Conservation (phyloP, 2,888 invertebrate species). For the Ophion ventricosus region DNA sequence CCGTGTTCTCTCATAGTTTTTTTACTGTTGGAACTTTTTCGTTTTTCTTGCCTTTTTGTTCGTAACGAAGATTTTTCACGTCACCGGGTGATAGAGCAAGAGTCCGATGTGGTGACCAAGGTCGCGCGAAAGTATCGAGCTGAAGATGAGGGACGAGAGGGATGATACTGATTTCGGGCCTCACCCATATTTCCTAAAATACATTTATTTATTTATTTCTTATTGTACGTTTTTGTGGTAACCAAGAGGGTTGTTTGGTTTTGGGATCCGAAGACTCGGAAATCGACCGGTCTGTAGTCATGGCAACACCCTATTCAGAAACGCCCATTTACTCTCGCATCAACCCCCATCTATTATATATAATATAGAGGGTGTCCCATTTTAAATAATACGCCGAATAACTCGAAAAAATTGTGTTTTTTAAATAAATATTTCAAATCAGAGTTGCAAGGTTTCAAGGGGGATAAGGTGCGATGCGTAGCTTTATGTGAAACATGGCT, state of each 20-base stretch:
- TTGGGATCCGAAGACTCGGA: conserved; percentile 67
- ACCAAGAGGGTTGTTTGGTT: conserved; percentile 47
- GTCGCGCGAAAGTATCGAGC: conserved; percentile 30
- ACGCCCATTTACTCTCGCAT: conserved; percentile 65
- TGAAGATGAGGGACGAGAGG: neutral
- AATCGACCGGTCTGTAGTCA: conserved; percentile 80
- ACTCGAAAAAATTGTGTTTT: neutral
- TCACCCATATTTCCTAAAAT: conserved; percentile 19
- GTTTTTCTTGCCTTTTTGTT: neutral
- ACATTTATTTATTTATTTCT: conserved; percentile 20
- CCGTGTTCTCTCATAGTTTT: neutral
- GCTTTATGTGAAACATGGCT: too few species aligned
- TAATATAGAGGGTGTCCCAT: conserved; percentile 8
- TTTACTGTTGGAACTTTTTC: neutral
- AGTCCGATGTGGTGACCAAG: conserved; percentile 19
- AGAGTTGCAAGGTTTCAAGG: neutral
- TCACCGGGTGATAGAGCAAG: neutral
- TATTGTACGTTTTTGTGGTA: conserved; percentile 62
- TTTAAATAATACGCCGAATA: neutral
- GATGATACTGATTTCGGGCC: neutral
- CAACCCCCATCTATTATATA: conserved; percentile 53
- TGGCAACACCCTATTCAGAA: conserved; percentile 71
- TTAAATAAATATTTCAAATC: neutral
- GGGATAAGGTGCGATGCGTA: neutral
- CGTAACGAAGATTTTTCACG: conserved; percentile 3